phyloP scores from a whole-genome alignment of 2,113 vertebrate species.

The Oncorhynchus keta region DNA sequence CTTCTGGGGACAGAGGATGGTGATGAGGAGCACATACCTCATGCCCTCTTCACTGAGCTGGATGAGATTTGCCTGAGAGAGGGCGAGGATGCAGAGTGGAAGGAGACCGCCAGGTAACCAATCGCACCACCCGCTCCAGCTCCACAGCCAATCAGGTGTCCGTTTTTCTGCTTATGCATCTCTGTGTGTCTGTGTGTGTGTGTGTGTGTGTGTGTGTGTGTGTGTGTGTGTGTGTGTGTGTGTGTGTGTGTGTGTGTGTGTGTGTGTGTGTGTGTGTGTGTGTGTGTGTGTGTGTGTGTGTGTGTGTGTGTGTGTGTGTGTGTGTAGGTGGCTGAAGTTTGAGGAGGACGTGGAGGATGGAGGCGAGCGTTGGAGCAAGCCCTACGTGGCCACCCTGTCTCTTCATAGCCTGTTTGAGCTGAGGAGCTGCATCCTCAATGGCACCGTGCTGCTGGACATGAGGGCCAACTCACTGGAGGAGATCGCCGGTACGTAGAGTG shows the following conservation, averaged over 20 bases:
- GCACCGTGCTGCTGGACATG: slow-evolving; percentile 97
- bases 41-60: slow-evolving; percentile 96
- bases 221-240: background rate
- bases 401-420: slow-evolving; percentile 96
- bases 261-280: background rate
- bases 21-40: slow-evolving; percentile 96
- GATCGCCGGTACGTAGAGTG: background rate
- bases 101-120: slow-evolving; percentile 92
- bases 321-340: slow-evolving; percentile 93
- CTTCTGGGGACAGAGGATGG: slow-evolving; percentile 96
- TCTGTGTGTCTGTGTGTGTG: background rate
- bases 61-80: slow-evolving; percentile 97
- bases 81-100: slow-evolving; percentile 96
- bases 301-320: background rate
- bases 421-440: slow-evolving; percentile 96
- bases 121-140: background rate
- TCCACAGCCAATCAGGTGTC: background rate
- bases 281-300: background rate
- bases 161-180: background rate
- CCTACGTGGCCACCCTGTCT: slow-evolving; percentile 94
- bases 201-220: background rate
- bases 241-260: background rate
- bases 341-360: slow-evolving; percentile 99
- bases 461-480: slow-evolving; percentile 94
- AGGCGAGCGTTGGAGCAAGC: slow-evolving; percentile 97